These are phyloP conservation scores for Atlantisia rogersi DNA, from an alignment of 2,113 vertebrate species.

Conservation along the genomic window DNA sequence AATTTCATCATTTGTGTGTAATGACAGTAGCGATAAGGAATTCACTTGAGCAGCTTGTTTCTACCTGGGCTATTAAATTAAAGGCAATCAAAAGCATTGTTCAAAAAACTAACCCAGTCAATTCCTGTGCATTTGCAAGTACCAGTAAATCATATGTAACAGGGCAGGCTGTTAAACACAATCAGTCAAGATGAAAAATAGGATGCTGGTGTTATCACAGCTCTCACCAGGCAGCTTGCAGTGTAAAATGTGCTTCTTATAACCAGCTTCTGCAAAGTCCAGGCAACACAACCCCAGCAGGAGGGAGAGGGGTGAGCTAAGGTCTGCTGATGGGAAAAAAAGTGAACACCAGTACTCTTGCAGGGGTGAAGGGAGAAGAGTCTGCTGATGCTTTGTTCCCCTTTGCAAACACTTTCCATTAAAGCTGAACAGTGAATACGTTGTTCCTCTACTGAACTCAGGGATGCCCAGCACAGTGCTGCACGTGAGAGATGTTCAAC, in stretches of 20 bases:
- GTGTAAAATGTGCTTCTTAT: not conserved
- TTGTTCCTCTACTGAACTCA: not conserved
- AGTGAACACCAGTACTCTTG: not conserved
- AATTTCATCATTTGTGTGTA: not conserved
- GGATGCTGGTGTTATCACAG: not conserved
- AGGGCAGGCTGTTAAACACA: not conserved
- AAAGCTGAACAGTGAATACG: not conserved
- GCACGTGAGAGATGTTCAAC: not conserved
- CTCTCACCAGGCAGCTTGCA: not conserved
- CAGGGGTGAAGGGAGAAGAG: not conserved
- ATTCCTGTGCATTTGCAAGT: not conserved
- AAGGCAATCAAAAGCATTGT: not conserved
- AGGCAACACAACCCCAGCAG: not conserved
- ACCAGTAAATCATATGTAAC: constrained; percentile 7
- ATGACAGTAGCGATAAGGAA: not conserved
- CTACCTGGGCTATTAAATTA: not conserved
- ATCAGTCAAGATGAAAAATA: constrained; percentile 33
- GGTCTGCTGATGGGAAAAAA: not conserved
- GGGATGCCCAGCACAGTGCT: not conserved
- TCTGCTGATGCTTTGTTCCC: not conserved
- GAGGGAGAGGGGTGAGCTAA: not conserved
- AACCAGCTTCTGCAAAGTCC: constrained; percentile 2
- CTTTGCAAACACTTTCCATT: not conserved
- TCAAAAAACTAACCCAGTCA: not conserved
- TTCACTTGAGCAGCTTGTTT: not conserved